Conservation (phyloP, 2,888 invertebrate species). For the Julus scanicus region DNA sequence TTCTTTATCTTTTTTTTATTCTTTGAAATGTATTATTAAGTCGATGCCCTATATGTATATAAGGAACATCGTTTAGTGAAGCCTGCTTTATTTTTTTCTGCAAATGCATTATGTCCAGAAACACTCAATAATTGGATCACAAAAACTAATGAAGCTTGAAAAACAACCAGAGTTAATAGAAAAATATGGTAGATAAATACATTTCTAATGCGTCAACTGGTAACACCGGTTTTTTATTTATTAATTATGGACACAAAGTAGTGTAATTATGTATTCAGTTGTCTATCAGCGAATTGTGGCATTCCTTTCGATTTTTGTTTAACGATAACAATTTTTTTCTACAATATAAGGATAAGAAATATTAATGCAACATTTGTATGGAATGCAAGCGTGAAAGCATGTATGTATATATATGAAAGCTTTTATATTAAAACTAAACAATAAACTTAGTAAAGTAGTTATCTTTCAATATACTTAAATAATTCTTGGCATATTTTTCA, state of each 20-base stretch:
- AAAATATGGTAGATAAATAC: neutral
- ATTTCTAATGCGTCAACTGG: neutral
- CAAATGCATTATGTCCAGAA: slow-evolving; percentile 24
- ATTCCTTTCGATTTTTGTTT: no score
- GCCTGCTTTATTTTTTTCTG: neutral
- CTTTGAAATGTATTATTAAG: neutral
- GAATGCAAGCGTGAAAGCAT: no score
- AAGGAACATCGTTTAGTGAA: neutral
- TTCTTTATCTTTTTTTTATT: neutral
- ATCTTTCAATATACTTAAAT: no score
- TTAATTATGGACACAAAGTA: neutral
- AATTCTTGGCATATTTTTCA: no score
- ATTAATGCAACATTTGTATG: no score
- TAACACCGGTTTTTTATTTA: slow-evolving; percentile 24
- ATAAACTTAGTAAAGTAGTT: no score
- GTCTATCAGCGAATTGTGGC: no score
- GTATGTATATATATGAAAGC: no score
- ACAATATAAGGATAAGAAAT: no score
- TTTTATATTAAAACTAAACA: no score
- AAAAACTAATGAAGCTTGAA: slow-evolving; percentile 23
- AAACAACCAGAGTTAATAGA: neutral
- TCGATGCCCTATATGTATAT: neutral
- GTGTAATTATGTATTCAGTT: neutral
- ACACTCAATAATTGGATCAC: neutral
- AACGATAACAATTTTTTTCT: no score